phyloP scores from a whole-genome alignment of 2,888 invertebrate species.

The Nineta flava region DNA sequence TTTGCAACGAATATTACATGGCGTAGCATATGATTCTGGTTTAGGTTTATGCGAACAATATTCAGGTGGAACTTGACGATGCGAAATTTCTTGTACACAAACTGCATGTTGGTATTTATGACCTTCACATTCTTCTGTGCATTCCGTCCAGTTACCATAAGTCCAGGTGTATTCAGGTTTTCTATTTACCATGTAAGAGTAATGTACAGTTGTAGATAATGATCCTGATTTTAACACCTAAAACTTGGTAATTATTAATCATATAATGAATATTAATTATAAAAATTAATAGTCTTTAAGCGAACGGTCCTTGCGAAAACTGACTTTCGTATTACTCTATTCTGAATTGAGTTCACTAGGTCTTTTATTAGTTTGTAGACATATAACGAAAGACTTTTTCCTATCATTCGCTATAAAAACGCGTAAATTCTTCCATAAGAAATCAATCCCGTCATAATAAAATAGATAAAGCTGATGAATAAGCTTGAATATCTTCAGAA shows the following conservation, averaged over 20 bases:
- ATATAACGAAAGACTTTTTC: too few species aligned
- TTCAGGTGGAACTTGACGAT: not conserved
- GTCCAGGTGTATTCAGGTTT: not conserved
- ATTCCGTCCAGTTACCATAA: slow-evolving; percentile 1
- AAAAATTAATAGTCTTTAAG: not conserved
- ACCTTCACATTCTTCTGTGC: not conserved
- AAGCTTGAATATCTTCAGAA: too few species aligned
- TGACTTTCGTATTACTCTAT: too few species aligned
- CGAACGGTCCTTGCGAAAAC: too few species aligned
- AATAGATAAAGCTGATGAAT: too few species aligned
- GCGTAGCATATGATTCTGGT: slow-evolving; percentile 11
- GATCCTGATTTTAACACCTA: slow-evolving; percentile 23
- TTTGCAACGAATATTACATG: slow-evolving; percentile 42
- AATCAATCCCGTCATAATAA: too few species aligned
- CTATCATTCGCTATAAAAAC: too few species aligned
- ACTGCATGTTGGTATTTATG: slow-evolving; percentile 17
- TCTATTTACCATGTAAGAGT: slow-evolving; percentile 9
- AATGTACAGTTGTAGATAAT: slow-evolving; percentile 30
- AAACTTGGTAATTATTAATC: slow-evolving; percentile 8
- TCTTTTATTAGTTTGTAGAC: too few species aligned
- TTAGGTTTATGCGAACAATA: not conserved
- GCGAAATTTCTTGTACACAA: slow-evolving; percentile 29
- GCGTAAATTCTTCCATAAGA: too few species aligned
- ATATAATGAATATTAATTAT: not conserved
- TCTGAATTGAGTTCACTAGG: too few species aligned